Evolutionary conservation across 2,888 invertebrate species (phyloP), one percentile per base, ranked within the genome.

Genomic region (Heliconius sara): DNA sequence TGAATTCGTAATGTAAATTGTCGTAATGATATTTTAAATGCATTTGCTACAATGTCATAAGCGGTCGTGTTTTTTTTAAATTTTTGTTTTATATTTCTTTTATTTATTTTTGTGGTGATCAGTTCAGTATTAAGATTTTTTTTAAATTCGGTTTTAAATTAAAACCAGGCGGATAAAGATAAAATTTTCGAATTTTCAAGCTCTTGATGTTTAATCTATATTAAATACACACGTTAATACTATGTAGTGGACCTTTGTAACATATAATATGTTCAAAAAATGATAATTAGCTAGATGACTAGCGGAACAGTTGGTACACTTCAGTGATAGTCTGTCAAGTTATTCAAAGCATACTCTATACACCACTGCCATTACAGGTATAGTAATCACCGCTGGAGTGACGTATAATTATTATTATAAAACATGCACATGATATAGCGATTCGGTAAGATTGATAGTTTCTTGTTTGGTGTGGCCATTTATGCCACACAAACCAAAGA

Each of bases 201-300:
- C n/a, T 60, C 25, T 65, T 16, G 3, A 65, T 65, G 4, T 30
- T 65, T 27, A 65, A 65, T 25, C 16, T 12, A 16, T 34, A 30
- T 72, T 22, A n/a, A 63, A 63, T 9, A 43, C 34, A 60, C 9
- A 12, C 60, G 60, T 0, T 12, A 27, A 16, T 39, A 43, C 19
- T 27, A 30, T 39, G 43, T 43, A 30, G 16, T 27, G 19, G 12
- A 30, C 43, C 22, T 79, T 68, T 60, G 47, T 76, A 65, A 68
- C 63, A 76, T 75, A 65, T 70, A 27, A 73, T 22, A 68, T 27
- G 30, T 1, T 16, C 65, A 16, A 47, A 57, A 7, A 65, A 52
- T 65, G 43, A n/a, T 76, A 66, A 71, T 78, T 65, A 73, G 27
- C 43, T 66, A 75, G 27, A 66, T 75, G 75, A 75, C 75, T 75